These are phyloP conservation scores for Eptesicus fuscus DNA, from an alignment of 2,113 vertebrate species.

Conservation along the genomic window DNA sequence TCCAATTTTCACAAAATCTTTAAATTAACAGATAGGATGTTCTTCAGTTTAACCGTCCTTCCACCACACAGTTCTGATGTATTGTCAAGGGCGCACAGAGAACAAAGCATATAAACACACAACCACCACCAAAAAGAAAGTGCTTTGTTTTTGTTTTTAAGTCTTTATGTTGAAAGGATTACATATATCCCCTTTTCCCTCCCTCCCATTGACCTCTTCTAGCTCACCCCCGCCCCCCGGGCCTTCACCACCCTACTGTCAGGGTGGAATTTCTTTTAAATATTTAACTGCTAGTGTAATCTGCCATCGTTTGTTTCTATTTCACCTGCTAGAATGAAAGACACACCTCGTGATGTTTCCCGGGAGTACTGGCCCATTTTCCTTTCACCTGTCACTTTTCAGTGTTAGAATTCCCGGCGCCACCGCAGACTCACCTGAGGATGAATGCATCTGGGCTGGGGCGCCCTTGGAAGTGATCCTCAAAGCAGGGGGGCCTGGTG, in stretches of 20 bases:
- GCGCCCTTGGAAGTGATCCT: background rate
- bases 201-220: no score
- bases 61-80: background rate
- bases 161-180: no score
- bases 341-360: background rate
- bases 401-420: background rate
- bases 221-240: no score
- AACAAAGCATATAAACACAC: background rate
- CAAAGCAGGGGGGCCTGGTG: background rate
- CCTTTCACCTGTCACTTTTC: background rate
- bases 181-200: no score
- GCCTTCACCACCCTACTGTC: no score
- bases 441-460: no score
- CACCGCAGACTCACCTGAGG: background rate
- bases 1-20: background rate
- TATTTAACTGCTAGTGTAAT: background rate
- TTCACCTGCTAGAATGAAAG: background rate
- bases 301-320: background rate
- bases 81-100: background rate
- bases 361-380: background rate
- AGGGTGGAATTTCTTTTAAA: background rate
- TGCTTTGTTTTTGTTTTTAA: background rate
- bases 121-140: background rate
- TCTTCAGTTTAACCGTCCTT: background rate
- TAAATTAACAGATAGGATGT: background rate